Percentiles rank a stretch among this genome's conserved stretches.
Evolutionary conservation across 2,797 vertebrate genomes (phyloP).

Genomic region (Phoebastria nigripes): DNA sequence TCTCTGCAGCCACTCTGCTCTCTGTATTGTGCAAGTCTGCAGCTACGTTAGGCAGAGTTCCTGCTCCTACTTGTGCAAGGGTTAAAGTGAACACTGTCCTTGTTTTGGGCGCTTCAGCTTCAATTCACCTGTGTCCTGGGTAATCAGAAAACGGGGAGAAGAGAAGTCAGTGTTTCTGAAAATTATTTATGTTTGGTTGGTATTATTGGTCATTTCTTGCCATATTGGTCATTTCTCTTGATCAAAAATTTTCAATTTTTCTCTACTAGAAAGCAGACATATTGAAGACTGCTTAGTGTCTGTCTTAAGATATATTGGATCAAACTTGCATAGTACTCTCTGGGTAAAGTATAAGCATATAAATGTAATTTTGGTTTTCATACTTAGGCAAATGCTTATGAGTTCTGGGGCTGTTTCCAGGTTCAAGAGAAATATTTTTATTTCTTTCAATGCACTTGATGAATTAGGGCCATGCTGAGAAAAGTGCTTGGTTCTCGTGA

Average conservation of each 20-base stretch:
- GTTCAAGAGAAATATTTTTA: not conserved
- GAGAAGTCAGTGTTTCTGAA: not conserved
- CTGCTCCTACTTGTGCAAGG: not conserved
- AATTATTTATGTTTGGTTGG: not conserved
- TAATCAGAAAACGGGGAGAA: not conserved
- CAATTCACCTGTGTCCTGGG: not conserved
- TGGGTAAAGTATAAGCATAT: not conserved
- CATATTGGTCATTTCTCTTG: not conserved
- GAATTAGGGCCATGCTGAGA: not conserved
- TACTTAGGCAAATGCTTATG: not conserved
- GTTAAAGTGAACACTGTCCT: not conserved
- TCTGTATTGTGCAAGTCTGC: fast-evolving
- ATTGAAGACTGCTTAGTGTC: not conserved
- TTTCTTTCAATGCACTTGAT: not conserved
- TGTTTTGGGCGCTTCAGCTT: not conserved
- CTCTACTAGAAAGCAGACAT: not conserved
- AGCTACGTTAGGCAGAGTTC: fast-evolving
- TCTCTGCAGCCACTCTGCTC: not conserved
- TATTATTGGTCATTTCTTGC: not conserved
- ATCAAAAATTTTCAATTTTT: not conserved
- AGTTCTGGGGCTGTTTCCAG: not conserved
- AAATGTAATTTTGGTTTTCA: not conserved
- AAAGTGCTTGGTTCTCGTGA: not conserved
- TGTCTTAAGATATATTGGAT: not conserved
- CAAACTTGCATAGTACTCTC: not conserved